Evolutionary conservation across 1,140 invertebrate species (phyloP).

Genomic region (Drosophila albomicans): DNA sequence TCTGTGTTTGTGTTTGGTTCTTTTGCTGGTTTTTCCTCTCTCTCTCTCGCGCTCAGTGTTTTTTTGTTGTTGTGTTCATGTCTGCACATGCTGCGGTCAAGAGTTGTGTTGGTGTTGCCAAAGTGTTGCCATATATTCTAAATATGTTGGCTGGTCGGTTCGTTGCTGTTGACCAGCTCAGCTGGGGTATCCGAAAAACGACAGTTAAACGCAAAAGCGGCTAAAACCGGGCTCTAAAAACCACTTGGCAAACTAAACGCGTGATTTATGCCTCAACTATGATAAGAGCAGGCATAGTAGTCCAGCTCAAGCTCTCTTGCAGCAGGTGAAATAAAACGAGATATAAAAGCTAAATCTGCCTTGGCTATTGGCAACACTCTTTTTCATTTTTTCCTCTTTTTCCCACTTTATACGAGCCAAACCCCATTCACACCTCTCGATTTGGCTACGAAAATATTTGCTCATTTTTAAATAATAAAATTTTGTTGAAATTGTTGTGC

Average conservation of each 20-base stretch:
- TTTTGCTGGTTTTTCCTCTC: slow-evolving; percentile 5
- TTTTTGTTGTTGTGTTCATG: slow-evolving; percentile 54
- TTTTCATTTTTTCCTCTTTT: background rate
- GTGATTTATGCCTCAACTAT: slow-evolving; percentile 72
- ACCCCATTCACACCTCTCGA: background rate
- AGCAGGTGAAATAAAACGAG: slow-evolving; percentile 12
- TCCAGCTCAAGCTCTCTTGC: slow-evolving; percentile 6
- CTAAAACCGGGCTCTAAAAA: slow-evolving; percentile 46
- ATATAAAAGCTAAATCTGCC: slow-evolving; percentile 44
- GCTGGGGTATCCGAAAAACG: slow-evolving; percentile 36
- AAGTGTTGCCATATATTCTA: slow-evolving; percentile 83
- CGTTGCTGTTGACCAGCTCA: slow-evolving; percentile 22
- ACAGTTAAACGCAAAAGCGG: slow-evolving; percentile 50
- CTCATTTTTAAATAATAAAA: background rate
- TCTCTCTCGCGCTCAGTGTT: slow-evolving; percentile 14
- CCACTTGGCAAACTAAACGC: slow-evolving; percentile 67
- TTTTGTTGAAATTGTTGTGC: background rate
- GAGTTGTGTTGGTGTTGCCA: slow-evolving; percentile 76
- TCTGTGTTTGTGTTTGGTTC: slow-evolving; percentile 55
- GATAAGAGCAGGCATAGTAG: slow-evolving; percentile 53
- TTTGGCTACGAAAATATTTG: background rate
- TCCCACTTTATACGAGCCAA: background rate
- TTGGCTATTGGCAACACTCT: slow-evolving; percentile 8
- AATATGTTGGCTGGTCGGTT: slow-evolving; percentile 72
- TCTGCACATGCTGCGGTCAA: slow-evolving; percentile 75